Evolutionary conservation across 2,888 invertebrate genomes (phyloP).

Genomic region (Synergus umbraculus): DNA sequence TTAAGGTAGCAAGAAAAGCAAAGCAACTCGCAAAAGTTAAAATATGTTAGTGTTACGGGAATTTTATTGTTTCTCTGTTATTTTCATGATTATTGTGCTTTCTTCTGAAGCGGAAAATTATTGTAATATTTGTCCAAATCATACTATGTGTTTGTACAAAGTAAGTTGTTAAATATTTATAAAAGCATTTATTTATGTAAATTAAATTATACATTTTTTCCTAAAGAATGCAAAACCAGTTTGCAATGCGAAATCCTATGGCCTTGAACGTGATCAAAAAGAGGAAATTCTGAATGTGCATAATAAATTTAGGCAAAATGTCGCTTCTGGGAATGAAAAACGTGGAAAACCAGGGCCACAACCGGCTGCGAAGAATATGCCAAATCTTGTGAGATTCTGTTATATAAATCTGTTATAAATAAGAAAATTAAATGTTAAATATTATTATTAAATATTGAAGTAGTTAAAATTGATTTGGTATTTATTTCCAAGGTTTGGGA

Average conservation of each 20-base stretch:
- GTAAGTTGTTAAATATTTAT: neutral
- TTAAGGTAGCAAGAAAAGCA: neutral
- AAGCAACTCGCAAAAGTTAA: neutral
- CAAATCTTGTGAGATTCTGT: conserved; percentile 51
- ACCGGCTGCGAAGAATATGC: conserved; percentile 57
- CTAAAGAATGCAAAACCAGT: neutral
- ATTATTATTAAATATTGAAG: too few species aligned
- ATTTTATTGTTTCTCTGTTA: neutral
- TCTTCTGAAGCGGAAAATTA: neutral
- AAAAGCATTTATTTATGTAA: neutral
- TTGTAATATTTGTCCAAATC: conserved; percentile 21
- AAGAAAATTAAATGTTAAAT: too few species aligned
- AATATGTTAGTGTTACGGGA: neutral
- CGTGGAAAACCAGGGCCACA: conserved; percentile 62
- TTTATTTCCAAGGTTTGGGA: conserved; percentile 58
- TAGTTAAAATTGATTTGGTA: conserved; percentile 12
- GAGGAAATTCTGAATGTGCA: conserved; percentile 50
- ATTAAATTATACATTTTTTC: neutral
- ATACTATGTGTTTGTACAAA: conserved; percentile 5
- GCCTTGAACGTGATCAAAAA: conserved; percentile 43
- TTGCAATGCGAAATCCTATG: neutral
- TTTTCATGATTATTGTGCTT: neutral
- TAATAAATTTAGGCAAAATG: conserved; percentile 53
- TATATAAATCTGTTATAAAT: conserved; percentile 5
- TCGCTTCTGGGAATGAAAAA: conserved; percentile 58